Evolutionary conservation across 2,113 vertebrate genomes (phyloP).

Genomic region (Rhinopomastus cyanomelas): DNA sequence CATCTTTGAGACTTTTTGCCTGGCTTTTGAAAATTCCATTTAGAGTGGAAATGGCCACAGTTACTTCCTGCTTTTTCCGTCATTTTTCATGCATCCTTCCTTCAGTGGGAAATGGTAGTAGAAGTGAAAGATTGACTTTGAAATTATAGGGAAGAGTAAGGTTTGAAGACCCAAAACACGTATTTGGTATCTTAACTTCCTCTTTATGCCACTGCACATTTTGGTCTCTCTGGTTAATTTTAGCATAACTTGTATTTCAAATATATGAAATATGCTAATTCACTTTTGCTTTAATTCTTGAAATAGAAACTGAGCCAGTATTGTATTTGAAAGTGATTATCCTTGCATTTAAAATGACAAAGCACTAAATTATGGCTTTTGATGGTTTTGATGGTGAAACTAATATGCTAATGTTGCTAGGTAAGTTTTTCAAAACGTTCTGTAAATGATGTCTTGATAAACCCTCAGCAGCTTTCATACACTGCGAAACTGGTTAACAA

Average conservation of each 20-base stretch:
- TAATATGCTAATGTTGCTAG: neutral
- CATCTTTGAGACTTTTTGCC: neutral
- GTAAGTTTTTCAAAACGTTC: neutral
- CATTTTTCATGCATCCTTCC: neutral
- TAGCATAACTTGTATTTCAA: neutral
- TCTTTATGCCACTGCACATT: neutral
- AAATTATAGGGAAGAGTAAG: neutral
- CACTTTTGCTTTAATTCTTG: neutral
- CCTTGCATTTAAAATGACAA: neutral
- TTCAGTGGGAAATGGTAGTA: neutral
- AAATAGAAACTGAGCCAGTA: neutral
- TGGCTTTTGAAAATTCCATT: neutral
- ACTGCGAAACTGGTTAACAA: neutral
- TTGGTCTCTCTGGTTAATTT: neutral
- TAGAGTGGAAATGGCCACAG: neutral
- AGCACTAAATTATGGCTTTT: neutral
- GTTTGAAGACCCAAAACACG: neutral
- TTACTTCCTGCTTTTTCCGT: neutral
- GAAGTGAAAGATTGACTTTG: neutral
- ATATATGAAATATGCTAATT: neutral
- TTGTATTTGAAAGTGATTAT: neutral
- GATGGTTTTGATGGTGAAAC: neutral
- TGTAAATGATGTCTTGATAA: neutral
- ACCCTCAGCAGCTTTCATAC: rapidly evolving
- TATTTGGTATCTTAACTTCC: neutral